Evolutionary conservation across 2,113 vertebrate genomes (phyloP), one percentile per base, ranked within the genome.

Genomic region (Trichechus manatus): DNA sequence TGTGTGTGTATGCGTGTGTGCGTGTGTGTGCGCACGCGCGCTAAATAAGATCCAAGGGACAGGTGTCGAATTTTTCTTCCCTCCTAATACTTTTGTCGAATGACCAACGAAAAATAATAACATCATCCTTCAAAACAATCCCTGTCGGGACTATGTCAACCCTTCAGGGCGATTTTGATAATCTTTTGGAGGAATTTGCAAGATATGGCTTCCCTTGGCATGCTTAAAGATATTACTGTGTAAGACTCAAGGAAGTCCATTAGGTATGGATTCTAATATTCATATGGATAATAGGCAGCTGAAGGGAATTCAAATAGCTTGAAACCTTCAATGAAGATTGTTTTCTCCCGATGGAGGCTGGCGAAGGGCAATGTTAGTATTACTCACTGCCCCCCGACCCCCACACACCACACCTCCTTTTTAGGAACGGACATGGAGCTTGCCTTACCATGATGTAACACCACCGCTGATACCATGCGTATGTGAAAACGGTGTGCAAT

Each of bases 11-110:
- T 56, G 15, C 2, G 53, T 56, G 50, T 56, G 53, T 56, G 53
- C 13, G 53, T 56, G 53, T 56, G 53, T 56, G 53, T 56, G 53
- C 13, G 53, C 13, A 15, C 3, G 53, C 5, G 6, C 47, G 94
- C 97, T 98, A 98, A 98, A 98, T 98, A 98, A 98, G 97, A 99
- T 98, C 95, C 91, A 81, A 98, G 98, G 97, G 98, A 98, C 98
- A 98, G 97, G 97, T 98, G 97, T 98, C 96, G 89, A 87, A 97
- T 97, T 98, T 94, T 95, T 97, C 89, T 97, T 90, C 47, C 75
- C 90, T 95, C 82, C 95, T 96, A 97, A 95, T 96, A 96, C 93
- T 97, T 98, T 92, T 42, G 75, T 93, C 89, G 95, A 98, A 98
- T 98, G 97, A 98, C 98, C 98, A 98, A 94, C 87, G 97, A 96